phyloP scores from a whole-genome alignment of 2,797 vertebrate genomes.

The Threskiornis aethiopicus region DNA sequence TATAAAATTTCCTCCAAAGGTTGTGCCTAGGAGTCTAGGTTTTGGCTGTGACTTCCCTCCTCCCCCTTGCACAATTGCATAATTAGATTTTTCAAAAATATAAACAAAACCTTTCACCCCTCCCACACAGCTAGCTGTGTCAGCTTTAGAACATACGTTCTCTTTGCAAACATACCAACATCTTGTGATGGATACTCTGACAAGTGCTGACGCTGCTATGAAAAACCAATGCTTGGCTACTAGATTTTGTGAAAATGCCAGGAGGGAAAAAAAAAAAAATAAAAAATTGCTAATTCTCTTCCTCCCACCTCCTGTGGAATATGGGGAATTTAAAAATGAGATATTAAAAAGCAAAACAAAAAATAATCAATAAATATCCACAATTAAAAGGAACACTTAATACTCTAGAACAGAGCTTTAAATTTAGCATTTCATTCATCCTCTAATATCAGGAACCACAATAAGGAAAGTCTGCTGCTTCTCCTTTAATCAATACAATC shows the following conservation, averaged over 20 bases:
- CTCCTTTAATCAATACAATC: slow-evolving; percentile 48
- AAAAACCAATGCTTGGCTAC: background rate
- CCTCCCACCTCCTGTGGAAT: background rate
- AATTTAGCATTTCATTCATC: slow-evolving; percentile 18
- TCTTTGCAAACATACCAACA: slow-evolving; percentile 7
- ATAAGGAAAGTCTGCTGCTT: background rate
- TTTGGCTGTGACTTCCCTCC: background rate
- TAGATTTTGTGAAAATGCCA: background rate
- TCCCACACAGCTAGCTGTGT: slow-evolving; percentile 24
- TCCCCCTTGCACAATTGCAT: background rate
- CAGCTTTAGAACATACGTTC: slow-evolving; percentile 22
- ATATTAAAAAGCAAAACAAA: background rate
- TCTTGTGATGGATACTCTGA: slow-evolving; percentile 10
- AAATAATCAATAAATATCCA: background rate
- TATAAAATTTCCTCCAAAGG: background rate
- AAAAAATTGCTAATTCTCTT: background rate
- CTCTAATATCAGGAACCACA: slow-evolving; percentile 20
- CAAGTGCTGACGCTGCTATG: background rate
- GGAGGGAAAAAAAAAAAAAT: background rate
- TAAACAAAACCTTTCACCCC: slow-evolving; percentile 19
- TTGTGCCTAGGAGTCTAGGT: background rate
- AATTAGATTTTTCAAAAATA: slow-evolving; percentile 35
- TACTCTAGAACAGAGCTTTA: slow-evolving; percentile 15
- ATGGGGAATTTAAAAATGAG: background rate
- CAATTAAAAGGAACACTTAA: background rate